Base-by-base conservation (phyloP, 2,888 invertebrate species). In the Heliconius ethilla region DNA sequence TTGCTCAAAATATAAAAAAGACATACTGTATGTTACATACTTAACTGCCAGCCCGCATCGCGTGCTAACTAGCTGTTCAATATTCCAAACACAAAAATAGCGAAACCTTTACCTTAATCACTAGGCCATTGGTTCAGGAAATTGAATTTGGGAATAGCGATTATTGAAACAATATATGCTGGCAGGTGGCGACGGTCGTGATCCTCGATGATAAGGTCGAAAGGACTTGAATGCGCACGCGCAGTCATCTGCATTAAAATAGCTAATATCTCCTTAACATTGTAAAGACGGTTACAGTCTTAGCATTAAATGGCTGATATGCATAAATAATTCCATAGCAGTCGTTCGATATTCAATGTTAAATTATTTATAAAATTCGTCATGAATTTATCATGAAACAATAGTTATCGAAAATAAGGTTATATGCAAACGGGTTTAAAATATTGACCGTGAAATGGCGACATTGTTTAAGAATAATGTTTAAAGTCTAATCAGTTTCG, bases 181-280 rank as follows among this genome's bases (percentile, higher is more conserved):
- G 80, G 65, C 81, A 80, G 75, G 80, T 78, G 79, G 77, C 82
- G 77, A 80, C 80, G 81, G 77, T 82, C 78, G 81, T 81, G 81
- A 81, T 81, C 77, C 79, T 78, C 67, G n/a, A 75, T 80, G 75
- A 75, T 83, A 84, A 86, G 86, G 86, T 83, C 86, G 83, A 78
- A 81, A 81, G 81, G 80, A 78, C 74, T 81, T 81, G 85, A 81
- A 83, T 81, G 76, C 83, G 84, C 84, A 84, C 84, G 86, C 82
- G 84, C 87, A 74, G 70, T 82, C 82, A 89, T 91, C 88, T 89
- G 87, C 90, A 90, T 90, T 86, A 87, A 85, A 91, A 90, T 82
- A 62, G 76, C 74, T 81, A 80, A 82, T 84, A 85, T 82, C 81
- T 78, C 77, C 15, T 70, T 77, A 70, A 65, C 77, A 77, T 77